Base-by-base conservation (phyloP, 2,888 invertebrate species). In the Entomobrya multifasciata region DNA sequence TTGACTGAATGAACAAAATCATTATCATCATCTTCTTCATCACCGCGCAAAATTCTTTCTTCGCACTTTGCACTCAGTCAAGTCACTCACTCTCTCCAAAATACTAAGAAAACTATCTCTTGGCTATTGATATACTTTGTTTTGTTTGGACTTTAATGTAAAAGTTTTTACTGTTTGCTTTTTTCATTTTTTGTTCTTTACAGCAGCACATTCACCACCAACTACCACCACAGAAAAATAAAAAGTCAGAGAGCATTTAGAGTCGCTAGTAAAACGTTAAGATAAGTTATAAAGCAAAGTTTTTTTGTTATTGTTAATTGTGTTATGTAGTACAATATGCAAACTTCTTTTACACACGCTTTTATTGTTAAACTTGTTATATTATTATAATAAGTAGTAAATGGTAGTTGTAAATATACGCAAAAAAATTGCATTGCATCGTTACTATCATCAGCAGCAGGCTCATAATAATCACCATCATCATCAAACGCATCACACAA, bases 401-500 rank as follows among this genome's bases (percentile, higher is more conserved):
- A 47, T 25, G 44, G 47, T 44, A 70, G 49, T 36, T 55, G 74
- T 74, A 36, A 8, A 55, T 20, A 5, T 44, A 55, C 36, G 27
- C 52, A 55, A 52, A 74, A 70, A 74, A 55, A n/a, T n/a, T 55
- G 74, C 30, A 49, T 22, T 72, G 72, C 72, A 72, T 72, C 47
- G 49, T 49, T 72, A 49, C 72, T 72, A 72, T 22, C 10, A 72
- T 49, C 49, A 72, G 44, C 72, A 55, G 52, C 74, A 74, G 49
- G 44, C 57, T 10, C 77, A 77, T 78, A 78, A 76, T 62, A 36
- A 57, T 77, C 77, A 77, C 57, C 36, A 36, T 36, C 74, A 72
- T 72, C 72, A 72, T 44, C 76, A 57, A 36, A 55, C 36, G 36
- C 76, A 55, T 74, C 52, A 78, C 67, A n/a, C 36, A 67, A 27